Base-by-base conservation (phyloP, 2,888 invertebrate genomes). In the Ormyrus labotus region DNA sequence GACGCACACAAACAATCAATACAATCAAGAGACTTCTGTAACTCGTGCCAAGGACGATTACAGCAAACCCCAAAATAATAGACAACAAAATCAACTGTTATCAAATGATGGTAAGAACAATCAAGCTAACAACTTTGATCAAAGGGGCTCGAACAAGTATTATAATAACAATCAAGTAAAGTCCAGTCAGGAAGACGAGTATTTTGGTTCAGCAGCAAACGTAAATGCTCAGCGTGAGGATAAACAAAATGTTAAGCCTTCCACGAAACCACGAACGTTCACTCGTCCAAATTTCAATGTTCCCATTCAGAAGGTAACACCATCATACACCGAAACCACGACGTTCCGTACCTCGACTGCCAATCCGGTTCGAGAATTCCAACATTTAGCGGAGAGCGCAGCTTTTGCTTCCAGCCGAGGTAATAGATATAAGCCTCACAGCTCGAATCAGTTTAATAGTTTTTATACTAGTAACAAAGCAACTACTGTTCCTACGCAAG, bases 301-400 rank as follows among this genome's bases (percentile, higher is more conserved):
- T 6, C 71, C 84, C 0, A 80, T 82, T 2, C 87, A 86, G 19
- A 88, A 86, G 58, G 87, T 85, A 6, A 90, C 89, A 5, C 88
- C 90, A 0, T 76, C 86, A 3, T 90, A 90, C 55, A 90, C 82
- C 57, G 89, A 87, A 84, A 89, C 86, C 80, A 91, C 86, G 81
- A 91, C 86, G 81, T 91, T 88, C 80, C 91, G 91, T 64, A 86
- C 91, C 11, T 89, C 91, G 0, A 91, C 91, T 6, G 87, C 90
- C 51, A 92, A 88, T 80, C 91, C 91, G n/a, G 85, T 91, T 3
- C 92, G 90, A 81, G 95, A 96, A 89, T 93, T 93, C 87, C 96
- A 96, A 88, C 93, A 94, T 1, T 93, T 94, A 0, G 95, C 96
- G 8, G 96, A 96, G 90, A 94, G 95, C 7, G 95, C 95, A 0